Percentiles rank a stretch among this genome's conserved stretches.
Evolutionary conservation across 2,888 invertebrate genomes (phyloP).

Genomic region (Hypena proboscidalis): DNA sequence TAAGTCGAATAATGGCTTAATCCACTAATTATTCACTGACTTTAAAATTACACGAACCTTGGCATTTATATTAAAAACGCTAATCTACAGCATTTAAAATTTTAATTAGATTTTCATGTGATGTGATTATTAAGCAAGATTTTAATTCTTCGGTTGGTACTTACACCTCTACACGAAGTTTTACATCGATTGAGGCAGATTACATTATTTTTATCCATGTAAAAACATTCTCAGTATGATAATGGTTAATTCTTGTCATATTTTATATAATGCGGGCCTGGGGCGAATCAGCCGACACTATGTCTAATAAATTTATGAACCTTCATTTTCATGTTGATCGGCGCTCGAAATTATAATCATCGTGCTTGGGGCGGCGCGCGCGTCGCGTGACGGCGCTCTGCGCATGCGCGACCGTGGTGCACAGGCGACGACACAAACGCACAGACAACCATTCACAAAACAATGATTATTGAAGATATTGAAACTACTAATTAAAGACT

Average conservation of each 20-base stretch:
- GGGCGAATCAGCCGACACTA: slow-evolving; percentile 80
- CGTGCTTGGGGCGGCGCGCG: slow-evolving; percentile 74
- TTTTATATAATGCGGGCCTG: slow-evolving; percentile 81
- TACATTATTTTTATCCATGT: slow-evolving; percentile 62
- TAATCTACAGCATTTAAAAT: neutral
- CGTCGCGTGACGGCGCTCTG: slow-evolving; percentile 51
- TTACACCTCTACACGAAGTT: slow-evolving; percentile 1
- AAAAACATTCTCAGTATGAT: slow-evolving; percentile 74
- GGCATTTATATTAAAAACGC: too few species aligned
- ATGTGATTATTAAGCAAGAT: slow-evolving; percentile 2
- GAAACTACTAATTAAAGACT: slow-evolving; percentile 5
- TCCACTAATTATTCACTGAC: neutral
- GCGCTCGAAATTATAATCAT: slow-evolving; percentile 83
- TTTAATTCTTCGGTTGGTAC: neutral
- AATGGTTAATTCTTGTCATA: slow-evolving; percentile 84
- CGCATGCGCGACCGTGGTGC: slow-evolving; percentile 13
- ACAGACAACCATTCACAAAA: slow-evolving; percentile 16
- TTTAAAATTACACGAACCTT: neutral
- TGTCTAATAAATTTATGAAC: slow-evolving; percentile 85
- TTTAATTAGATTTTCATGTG: slow-evolving; percentile 7
- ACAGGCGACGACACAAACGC: slow-evolving; percentile 25
- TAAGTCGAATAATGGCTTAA: neutral
- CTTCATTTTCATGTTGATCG: slow-evolving; percentile 84
- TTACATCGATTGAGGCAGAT: slow-evolving; percentile 31
- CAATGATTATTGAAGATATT: slow-evolving; percentile 4